Evolutionary conservation across 1,140 invertebrate species (phyloP), one percentile per base, ranked within the genome.

Genomic region (Calosoma granatense): DNA sequence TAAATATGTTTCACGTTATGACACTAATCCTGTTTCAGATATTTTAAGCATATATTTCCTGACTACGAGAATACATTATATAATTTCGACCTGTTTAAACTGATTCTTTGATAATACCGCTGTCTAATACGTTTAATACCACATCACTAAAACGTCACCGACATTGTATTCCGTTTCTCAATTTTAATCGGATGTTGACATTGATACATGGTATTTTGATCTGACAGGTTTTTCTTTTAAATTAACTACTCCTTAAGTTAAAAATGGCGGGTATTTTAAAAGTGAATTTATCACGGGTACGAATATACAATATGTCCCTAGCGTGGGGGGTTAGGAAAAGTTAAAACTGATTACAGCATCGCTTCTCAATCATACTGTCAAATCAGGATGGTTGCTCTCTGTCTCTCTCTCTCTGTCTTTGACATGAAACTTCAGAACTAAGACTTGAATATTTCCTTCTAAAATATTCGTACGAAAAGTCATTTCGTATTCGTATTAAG

Each of bases 111-210:
- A 47, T 47, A 47, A 47, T 47, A 17, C 41, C 41, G 41, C 41
- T 47, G 41, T 47, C 41, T 47, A 47, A 47, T 47, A 17, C 3
- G 17, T 47, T 47, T 47, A 47, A 47, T 47, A 9, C 15, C 41
- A 17, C 41, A 47, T 47, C 41, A 47, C 6, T 12, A 17, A 12
- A 6, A 36, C n/a, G 26, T 36, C 26, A n/a, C 26, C 9, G 9
- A 12, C 41, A 47, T 17, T 30, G 41, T 12, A 47, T 47, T 47
- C 9, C 3, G 9, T 47, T 47, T 47, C 15, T 11, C 15, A 9
- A 11, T 47, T 47, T 47, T 47, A 47, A 47, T 47, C 41, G 41
- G 6, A 47, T 47, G 41, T 47, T 47, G 41, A 47, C 41, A 47
- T 47, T 47, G 41, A 47, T 47, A 47, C 15, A 3, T 47, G 41